Percentiles rank a stretch among this genome's conserved stretches.
These are phyloP conservation scores for Periophthalmus modestus DNA, from an alignment of 2,113 vertebrate genomes.

Conservation along the genomic window DNA sequence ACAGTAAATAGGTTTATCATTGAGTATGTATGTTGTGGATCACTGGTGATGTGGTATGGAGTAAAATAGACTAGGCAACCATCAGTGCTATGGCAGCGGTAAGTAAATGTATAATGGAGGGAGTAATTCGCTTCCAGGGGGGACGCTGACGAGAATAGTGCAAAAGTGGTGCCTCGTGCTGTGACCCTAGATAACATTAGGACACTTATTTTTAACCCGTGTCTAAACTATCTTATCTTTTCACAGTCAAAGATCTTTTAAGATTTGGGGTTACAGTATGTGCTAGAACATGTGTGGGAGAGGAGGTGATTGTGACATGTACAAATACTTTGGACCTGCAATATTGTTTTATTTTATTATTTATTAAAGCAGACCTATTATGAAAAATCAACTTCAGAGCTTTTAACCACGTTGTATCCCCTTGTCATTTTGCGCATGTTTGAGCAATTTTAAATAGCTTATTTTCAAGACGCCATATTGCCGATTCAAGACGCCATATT, in stretches of 20 bases:
- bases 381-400: too few relatives aligned
- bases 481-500: too few relatives aligned
- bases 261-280: neutral
- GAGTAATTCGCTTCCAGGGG: slow-evolving; percentile 17
- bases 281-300: neutral
- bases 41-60: slow-evolving; percentile 2
- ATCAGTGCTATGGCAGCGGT: neutral
- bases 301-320: neutral
- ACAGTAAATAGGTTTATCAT: slow-evolving; percentile 11
- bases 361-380: too few relatives aligned
- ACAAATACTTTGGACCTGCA: neutral
- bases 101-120: slow-evolving; percentile 15
- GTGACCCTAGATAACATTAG: slow-evolving; percentile 4
- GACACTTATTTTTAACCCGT: neutral
- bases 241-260: neutral
- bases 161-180: neutral
- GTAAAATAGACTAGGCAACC: neutral
- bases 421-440: too few relatives aligned
- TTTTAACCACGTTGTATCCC: too few relatives aligned
- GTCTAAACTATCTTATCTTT: neutral
- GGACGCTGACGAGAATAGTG: slow-evolving; percentile 7
- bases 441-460: too few relatives aligned
- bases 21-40: slow-evolving; percentile 2
- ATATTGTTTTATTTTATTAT: neutral
- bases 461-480: too few relatives aligned